Percentiles rank a stretch among this genome's conserved stretches.
Evolutionary conservation across 2,888 invertebrate genomes (phyloP).

Genomic region (Formica aserva): DNA sequence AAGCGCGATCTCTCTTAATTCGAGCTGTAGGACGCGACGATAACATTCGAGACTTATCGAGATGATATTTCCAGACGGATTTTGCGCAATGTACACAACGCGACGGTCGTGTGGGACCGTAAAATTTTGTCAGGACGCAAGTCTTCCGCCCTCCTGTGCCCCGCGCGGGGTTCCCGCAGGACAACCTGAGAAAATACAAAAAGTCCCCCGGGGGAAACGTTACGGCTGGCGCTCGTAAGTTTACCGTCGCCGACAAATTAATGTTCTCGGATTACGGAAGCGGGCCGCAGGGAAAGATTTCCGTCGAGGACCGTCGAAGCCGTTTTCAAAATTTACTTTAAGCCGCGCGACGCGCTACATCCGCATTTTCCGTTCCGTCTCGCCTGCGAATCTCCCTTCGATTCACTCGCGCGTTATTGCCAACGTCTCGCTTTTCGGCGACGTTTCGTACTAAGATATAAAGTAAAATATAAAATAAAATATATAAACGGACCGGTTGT

Average conservation of each 20-base stretch:
- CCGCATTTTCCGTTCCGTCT: slow-evolving; percentile 37
- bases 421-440: slow-evolving; percentile 34
- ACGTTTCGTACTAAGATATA: slow-evolving; percentile 7
- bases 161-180: slow-evolving; percentile 58
- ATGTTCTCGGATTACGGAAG: slow-evolving; percentile 78
- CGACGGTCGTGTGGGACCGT: slow-evolving; percentile 54
- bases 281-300: slow-evolving; percentile 75
- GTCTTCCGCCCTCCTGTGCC: slow-evolving; percentile 55
- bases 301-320: slow-evolving; percentile 64
- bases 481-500: neutral
- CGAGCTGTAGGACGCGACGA: slow-evolving; percentile 14
- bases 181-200: slow-evolving; percentile 79
- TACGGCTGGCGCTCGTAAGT: slow-evolving; percentile 71
- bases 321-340: slow-evolving; percentile 72
- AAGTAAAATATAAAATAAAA: neutral
- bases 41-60: slow-evolving; percentile 55
- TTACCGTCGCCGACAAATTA: slow-evolving; percentile 76
- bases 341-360: slow-evolving; percentile 47
- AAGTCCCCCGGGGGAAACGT: slow-evolving; percentile 67
- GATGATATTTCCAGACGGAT: slow-evolving; percentile 67
- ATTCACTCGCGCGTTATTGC: slow-evolving; percentile 22
- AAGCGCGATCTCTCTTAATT: neutral
- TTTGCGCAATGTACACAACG: slow-evolving; percentile 22
- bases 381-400: slow-evolving; percentile 14
- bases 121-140: slow-evolving; percentile 73